A percentile compares a stretch with the other conserved stretches of the same genome.
Evolutionary conservation across 2,797 vertebrate genomes (phyloP).

Genomic region (Tauraco hartlaubi): DNA sequence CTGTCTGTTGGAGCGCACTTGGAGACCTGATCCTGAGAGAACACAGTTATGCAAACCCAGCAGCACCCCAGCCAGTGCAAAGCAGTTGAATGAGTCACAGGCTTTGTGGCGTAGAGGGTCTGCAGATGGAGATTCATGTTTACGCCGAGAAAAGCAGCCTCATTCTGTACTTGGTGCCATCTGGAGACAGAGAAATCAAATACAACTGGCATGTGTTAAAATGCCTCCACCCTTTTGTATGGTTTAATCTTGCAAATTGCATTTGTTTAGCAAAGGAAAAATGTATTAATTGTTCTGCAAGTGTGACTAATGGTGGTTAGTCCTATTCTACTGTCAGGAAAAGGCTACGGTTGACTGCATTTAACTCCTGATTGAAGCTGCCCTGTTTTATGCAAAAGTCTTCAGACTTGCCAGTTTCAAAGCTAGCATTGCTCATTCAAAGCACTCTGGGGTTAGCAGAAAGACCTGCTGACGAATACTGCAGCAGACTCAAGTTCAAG

Average conservation of each 20-base stretch:
- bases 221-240: slow-evolving; percentile 27
- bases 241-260: slow-evolving; percentile 35
- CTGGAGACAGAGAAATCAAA: slow-evolving; percentile 42
- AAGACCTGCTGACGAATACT: neutral
- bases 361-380: neutral
- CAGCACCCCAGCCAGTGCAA: slow-evolving; percentile 9
- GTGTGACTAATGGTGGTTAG: slow-evolving; percentile 50
- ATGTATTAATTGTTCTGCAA: slow-evolving; percentile 59
- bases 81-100: slow-evolving; percentile 24
- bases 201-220: slow-evolving; percentile 36
- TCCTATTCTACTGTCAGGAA: slow-evolving; percentile 45
- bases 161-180: neutral
- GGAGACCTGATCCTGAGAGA: neutral
- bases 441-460: neutral
- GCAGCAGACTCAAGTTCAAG: neutral
- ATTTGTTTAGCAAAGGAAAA: slow-evolving; percentile 57
- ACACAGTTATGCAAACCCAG: neutral
- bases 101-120: slow-evolving; percentile 18
- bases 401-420: neutral
- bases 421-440: neutral
- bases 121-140: slow-evolving; percentile 34
- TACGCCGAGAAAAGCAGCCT: neutral
- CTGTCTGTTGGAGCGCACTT: neutral
- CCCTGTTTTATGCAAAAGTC: neutral
- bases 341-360: neutral